Conservation (phyloP, 2,113 vertebrate species). For the Silurus glanis region DNA sequence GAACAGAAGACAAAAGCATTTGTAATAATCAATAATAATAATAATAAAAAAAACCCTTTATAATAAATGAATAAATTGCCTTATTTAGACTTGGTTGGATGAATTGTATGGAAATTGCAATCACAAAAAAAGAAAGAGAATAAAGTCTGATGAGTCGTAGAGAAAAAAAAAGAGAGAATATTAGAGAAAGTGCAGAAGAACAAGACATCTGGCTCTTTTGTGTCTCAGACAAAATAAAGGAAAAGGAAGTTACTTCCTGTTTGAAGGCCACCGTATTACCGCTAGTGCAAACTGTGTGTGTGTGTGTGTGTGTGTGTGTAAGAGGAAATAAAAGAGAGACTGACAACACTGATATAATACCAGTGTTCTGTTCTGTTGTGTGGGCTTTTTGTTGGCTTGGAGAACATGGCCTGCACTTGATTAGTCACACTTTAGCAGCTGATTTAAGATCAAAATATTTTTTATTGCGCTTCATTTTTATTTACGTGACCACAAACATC, state of each 20-base stretch:
- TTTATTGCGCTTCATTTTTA: neutral
- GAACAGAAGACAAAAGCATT: slow-evolving; percentile 39
- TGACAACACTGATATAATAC: slow-evolving; percentile 11
- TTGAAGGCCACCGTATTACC: slow-evolving; percentile 14
- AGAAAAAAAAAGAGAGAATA: slow-evolving; percentile 5
- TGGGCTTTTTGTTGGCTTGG: neutral
- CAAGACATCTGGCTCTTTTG: slow-evolving; percentile 59
- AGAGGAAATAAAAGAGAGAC: slow-evolving; percentile 9
- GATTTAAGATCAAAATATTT: neutral
- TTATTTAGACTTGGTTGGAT: neutral
- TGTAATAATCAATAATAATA: slow-evolving; percentile 33
- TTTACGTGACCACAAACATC: no score
- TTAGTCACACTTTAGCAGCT: no score
- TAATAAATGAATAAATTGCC: neutral
- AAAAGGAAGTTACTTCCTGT: slow-evolving; percentile 56
- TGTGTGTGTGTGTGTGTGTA: neutral
- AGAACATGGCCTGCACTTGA: neutral
- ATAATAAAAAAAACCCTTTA: neutral
- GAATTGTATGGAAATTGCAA: neutral
- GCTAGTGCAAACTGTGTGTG: neutral
- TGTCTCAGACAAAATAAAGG: slow-evolving; percentile 46
- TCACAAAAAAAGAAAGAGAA: neutral
- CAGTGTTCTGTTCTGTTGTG: neutral
- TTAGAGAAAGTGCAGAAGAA: slow-evolving; percentile 17
- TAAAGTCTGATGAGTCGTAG: no score